These are phyloP conservation scores for Epinotia demarniana DNA, from an alignment of 2,888 invertebrate genomes.

Conservation along the genomic window DNA sequence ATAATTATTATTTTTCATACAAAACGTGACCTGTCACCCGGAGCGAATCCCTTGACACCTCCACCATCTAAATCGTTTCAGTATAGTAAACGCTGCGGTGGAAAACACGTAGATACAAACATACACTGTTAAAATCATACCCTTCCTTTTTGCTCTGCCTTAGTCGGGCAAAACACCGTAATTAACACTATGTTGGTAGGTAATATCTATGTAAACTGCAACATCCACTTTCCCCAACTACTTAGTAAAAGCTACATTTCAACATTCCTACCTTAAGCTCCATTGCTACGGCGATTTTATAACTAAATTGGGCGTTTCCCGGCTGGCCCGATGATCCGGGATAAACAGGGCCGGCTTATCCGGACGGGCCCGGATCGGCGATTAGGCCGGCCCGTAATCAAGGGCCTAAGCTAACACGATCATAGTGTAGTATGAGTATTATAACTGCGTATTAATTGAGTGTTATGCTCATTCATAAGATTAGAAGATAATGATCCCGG, in stretches of 20 bases:
- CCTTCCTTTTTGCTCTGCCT: too few relatives aligned
- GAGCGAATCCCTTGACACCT: too few relatives aligned
- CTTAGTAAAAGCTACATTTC: not conserved
- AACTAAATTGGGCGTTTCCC: slow-evolving; percentile 19
- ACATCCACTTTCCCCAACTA: not conserved
- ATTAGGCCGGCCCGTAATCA: slow-evolving; percentile 5
- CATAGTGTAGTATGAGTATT: not conserved
- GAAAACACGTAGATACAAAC: too few relatives aligned
- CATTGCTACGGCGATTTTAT: not conserved
- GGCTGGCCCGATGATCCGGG: slow-evolving; percentile 12
- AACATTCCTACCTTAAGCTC: slow-evolving; percentile 15
- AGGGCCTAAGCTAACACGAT: slow-evolving; percentile 7
- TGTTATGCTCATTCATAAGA: not conserved
- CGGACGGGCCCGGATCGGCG: not conserved
- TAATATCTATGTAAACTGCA: not conserved
- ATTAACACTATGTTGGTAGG: too few relatives aligned
- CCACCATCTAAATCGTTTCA: too few relatives aligned
- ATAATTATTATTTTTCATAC: too few relatives aligned
- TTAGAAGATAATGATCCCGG: not conserved
- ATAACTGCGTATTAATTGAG: not conserved
- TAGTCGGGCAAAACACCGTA: too few relatives aligned
- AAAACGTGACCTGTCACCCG: too few relatives aligned
- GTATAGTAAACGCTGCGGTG: too few relatives aligned
- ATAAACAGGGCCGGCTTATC: slow-evolving; percentile 8
- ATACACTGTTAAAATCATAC: too few relatives aligned